Evolutionary conservation across 2,113 vertebrate species (phyloP), one percentile per base, ranked within the genome.

Genomic region (Leptobrachium leishanense): DNA sequence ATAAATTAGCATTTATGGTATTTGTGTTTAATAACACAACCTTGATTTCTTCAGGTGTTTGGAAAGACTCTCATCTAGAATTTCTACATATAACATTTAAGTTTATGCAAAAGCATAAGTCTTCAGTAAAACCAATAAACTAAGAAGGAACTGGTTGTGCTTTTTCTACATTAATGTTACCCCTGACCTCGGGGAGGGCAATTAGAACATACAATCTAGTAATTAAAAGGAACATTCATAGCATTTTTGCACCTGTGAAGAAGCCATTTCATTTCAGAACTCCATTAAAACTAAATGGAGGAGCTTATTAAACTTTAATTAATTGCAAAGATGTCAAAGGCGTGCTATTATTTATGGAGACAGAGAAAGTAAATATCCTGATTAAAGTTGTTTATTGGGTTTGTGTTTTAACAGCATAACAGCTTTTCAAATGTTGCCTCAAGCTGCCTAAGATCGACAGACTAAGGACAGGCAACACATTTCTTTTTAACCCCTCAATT

Each of bases 231-330:
- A 79, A 79, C 77, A 72, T 46, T 72, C 54, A 55, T 54, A 57
- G 77, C 68, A 75, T 81, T 83, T 81, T 81, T 79, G 13, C 73
- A 83, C 43, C 69, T 82, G 82, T 70, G 74, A 66, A 79, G n/a
- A 12, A 82, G 83, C 76, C 53, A 82, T 54, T 0, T 7, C 67
- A 84, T 8, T 63, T 65, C 44, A 59, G 74, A 42, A 64, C 70
- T 76, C 77, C 84, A 84, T 74, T 62, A 41, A 82, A 62, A 67
- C 62, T 76, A 57, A 63, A 73, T 39, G 50, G 62, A 46, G 83
- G 83, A 43, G 41, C 83, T 84, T 85, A 83, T 81, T 84, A 86
- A 81, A 43, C 43, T 70, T 79, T 84, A 82, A 72, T 84, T 84
- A 83, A 84, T 85, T 82, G 75, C 0, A 5, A 15, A 82, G 76